Conservation (phyloP, 2,888 invertebrate genomes). For the Silvanus unidentatus region DNA sequence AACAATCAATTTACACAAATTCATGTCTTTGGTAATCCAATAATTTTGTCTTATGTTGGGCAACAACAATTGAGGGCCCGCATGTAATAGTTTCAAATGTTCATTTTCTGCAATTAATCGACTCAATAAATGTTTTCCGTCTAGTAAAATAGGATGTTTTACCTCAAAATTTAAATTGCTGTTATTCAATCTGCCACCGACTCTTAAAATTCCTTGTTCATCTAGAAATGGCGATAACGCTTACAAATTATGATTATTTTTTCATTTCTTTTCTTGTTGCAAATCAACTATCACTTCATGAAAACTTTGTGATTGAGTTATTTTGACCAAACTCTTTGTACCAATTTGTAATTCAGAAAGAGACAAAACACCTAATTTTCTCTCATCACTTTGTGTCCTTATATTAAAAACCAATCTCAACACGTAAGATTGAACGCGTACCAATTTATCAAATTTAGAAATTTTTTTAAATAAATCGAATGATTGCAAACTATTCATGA, state of each 20-base stretch:
- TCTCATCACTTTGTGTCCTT: not conserved
- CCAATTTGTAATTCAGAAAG: not conserved
- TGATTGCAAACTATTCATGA: not conserved
- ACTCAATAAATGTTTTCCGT: slow-evolving; percentile 9
- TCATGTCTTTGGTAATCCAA: slow-evolving; percentile 12
- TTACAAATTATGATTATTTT: not conserved
- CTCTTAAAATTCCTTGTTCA: slow-evolving; percentile 10
- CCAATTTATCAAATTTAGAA: not conserved
- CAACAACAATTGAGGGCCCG: slow-evolving; percentile 13
- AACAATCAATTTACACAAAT: not conserved
- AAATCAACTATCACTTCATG: not conserved
- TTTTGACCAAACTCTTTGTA: not conserved
- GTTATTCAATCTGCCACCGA: slow-evolving; percentile 14
- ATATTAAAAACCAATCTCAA: not conserved
- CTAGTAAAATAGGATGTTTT: slow-evolving; percentile 13
- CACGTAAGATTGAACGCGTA: not conserved
- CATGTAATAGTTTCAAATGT: slow-evolving; percentile 13
- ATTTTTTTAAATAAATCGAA: not conserved
- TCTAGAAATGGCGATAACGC: slow-evolving; percentile 13
- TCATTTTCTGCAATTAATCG: slow-evolving; percentile 7
- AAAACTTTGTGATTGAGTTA: not conserved
- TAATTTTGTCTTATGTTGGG: slow-evolving; percentile 10
- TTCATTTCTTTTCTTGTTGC: not conserved
- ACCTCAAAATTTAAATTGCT: slow-evolving; percentile 1
- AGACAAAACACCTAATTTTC: not conserved